phyloP scores from a whole-genome alignment of 2,888 invertebrate species.

The Campoplex nolae region DNA sequence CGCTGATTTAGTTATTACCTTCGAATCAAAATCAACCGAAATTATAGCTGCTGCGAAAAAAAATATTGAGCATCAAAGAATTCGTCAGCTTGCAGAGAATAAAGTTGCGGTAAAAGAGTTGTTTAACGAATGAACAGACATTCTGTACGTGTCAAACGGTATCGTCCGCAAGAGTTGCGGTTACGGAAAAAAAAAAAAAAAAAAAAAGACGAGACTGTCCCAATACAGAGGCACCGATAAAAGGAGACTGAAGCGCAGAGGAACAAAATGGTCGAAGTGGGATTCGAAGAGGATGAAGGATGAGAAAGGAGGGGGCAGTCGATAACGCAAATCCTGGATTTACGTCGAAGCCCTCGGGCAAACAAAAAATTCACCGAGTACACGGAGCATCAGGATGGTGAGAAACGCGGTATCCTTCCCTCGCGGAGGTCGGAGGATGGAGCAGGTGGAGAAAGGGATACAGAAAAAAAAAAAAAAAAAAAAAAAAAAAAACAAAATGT shows the following conservation, averaged over 20 bases:
- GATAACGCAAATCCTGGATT: slow-evolving; percentile 59
- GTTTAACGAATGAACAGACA: background rate
- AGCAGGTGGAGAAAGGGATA: background rate
- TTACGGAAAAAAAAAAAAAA: background rate
- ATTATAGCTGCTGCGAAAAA: background rate
- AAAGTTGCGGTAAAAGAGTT: background rate
- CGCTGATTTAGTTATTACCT: background rate
- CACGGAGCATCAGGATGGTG: slow-evolving; percentile 4
- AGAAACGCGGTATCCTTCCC: background rate
- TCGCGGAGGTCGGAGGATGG: background rate
- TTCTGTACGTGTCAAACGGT: background rate
- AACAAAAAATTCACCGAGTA: slow-evolving; percentile 15
- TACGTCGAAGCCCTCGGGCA: slow-evolving; percentile 38
- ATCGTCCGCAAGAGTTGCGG: background rate
- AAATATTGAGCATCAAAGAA: background rate
- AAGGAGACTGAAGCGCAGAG: background rate
- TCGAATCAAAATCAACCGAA: background rate
- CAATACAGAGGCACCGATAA: background rate
- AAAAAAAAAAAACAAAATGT: no score
- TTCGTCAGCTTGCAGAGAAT: background rate
- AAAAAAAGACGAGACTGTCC: background rate
- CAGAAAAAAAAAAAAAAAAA: slow-evolving; percentile 4
- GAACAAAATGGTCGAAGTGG: slow-evolving; percentile 1
- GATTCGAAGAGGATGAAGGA: slow-evolving; percentile 6
- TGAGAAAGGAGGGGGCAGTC: slow-evolving; percentile 24